phyloP scores from a whole-genome alignment of 2,113 vertebrate genomes.

The Tachysurus fulvidraco region DNA sequence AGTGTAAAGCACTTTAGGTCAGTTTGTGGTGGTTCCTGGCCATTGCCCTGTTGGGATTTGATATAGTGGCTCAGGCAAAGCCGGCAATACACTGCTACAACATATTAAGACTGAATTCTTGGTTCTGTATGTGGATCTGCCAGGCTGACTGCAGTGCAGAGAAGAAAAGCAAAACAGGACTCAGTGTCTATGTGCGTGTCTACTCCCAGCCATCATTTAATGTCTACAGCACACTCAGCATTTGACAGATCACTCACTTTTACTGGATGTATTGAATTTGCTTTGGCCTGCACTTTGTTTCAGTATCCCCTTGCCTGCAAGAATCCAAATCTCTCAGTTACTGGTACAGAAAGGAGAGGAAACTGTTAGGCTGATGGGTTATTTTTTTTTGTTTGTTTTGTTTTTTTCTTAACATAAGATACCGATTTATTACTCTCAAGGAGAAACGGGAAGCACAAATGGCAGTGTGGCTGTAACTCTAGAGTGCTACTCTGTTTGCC shows the following conservation, averaged over 20 bases:
- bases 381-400: background rate
- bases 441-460: conserved; percentile 33
- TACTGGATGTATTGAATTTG: conserved; percentile 55
- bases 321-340: conserved; percentile 42
- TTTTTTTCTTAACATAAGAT: conserved; percentile 28
- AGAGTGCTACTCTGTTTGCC: conserved; percentile 33
- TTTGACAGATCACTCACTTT: conserved; percentile 51
- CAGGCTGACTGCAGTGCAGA: conserved; percentile 20
- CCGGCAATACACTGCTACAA: conserved; percentile 5
- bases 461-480: conserved; percentile 50
- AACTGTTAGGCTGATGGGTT: conserved; percentile 42
- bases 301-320: conserved; percentile 44
- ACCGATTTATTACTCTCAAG: conserved; percentile 44
- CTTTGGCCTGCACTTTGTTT: conserved; percentile 50
- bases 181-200: conserved; percentile 27
- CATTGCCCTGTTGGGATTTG: conserved; percentile 8
- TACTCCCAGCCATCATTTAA: conserved; percentile 16
- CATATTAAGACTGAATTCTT: conserved; percentile 34
- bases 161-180: conserved; percentile 45
- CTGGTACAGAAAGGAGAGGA: conserved; percentile 23
- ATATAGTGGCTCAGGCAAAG: conserved; percentile 1
- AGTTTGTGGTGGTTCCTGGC: conserved; percentile 13
- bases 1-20: conserved; percentile 38
- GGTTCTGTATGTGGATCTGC: conserved; percentile 28
- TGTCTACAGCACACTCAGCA: conserved; percentile 37